Base-by-base conservation (phyloP, 2,888 invertebrate species). In the Ophioninae sp. region DNA sequence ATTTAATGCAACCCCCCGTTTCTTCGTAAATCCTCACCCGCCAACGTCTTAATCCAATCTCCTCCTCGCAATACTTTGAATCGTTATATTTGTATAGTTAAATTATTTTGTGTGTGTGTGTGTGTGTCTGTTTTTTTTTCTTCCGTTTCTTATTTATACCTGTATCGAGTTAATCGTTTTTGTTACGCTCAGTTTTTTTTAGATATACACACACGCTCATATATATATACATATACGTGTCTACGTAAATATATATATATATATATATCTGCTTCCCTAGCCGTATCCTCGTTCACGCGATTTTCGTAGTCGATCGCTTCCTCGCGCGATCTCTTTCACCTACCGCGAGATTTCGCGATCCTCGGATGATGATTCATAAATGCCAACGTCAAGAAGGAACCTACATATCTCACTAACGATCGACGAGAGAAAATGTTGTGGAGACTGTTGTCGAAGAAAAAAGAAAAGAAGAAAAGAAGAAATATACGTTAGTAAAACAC, bases 1-100 rank as follows among this genome's bases (percentile, higher is more conserved):
- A 89, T 88, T 44, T 87, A 90, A 88, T 87, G 86, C 79, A 70
- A 67, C 77, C 72, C 69, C 75, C 67, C 81, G n/a, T 39, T 13
- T 8, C 44, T 13, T 13, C 44, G 3, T 5, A n/a, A n/a, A n/a
- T 13, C 13, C 50, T 13, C 17, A 13, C 69, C 30, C 41, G 30
- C 72, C 44, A 8, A n/a, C n/a, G n/a, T n/a, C n/a, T n/a, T n/a
- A n/a, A n/a, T n/a, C n/a, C 44, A 8, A 41, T 44, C 17, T 44
- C 37, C 72, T 68, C 78, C 56, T 44, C 80, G 77, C 83, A 84
- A 84, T 84, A 84, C 84, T 84, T 84, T 84, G 79, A 81, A 84
- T 81, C 72, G 75, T 67, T 50, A 65, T 72, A n/a, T n/a, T 61
- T 65, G 56, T 79, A n/a, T 69, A 69, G 23, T 41, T 73, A 61